Base-by-base conservation (phyloP, 2,888 invertebrate genomes). In the Rosalia funebris region DNA sequence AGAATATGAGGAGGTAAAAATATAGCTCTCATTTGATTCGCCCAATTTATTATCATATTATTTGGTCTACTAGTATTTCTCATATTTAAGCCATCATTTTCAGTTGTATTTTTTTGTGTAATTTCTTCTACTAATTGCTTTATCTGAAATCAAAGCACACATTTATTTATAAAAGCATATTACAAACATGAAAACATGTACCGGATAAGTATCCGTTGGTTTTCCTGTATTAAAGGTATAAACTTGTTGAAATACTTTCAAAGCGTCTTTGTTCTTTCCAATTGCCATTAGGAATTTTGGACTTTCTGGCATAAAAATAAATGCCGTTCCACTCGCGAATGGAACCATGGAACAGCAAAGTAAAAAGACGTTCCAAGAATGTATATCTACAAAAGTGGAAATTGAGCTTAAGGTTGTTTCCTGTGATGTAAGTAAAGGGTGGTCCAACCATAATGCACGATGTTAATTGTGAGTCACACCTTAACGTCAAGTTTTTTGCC, bases 271-370 rank as follows among this genome's bases (percentile, higher is more conserved):
- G 62, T 87, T 87, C 37, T 85, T 82, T 0, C 90, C 89, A 44
- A 87, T 83, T 1, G 88, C 86, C 85, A 92, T 88, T 2, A 91
- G 82, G 78, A 90, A 92, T 78, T 91, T 91, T 2, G 92, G 92
- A 75, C 91, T 92, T 78, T 93, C 92, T 0, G 91, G 91, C 60
- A 89, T 82, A 60, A 85, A 83, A 60, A 86, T 79, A 48, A 88
- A 81, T 0, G 84, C 82, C 32, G 88, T 63, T 0, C 88, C 89
- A 4, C 90, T 86, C 0, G 90, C 66, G 0, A 93, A 75, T 16
- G 89, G 88, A 4, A 92, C 89, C 58, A 91, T 58, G 0, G 87
- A 82, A 78, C 84, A 83, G 0, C 86, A 77, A 48, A 87, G 76
- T 17, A 89, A 81, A 73, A 87, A 89, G 39, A 87, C 69, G 71